Evolutionary conservation across 2,888 invertebrate genomes (phyloP).

Genomic region (Pyrrhia umbra): DNA sequence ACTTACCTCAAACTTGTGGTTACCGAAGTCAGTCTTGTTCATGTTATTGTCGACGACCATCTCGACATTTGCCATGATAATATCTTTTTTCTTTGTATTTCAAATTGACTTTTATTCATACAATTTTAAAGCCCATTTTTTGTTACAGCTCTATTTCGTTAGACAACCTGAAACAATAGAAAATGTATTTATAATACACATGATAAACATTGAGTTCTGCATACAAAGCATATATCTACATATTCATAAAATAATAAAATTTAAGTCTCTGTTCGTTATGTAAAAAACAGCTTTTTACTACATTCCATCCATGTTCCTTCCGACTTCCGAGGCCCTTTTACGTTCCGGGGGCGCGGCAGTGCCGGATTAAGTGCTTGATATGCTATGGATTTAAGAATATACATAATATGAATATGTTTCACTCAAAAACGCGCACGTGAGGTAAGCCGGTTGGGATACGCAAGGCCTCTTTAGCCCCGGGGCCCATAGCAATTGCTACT

Average conservation of each 20-base stretch:
- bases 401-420: no score
- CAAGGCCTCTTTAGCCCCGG: no score
- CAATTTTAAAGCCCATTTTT: slow-evolving; percentile 41
- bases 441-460: no score
- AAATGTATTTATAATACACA: slow-evolving; percentile 1
- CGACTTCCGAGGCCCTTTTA: no score
- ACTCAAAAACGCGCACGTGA: no score
- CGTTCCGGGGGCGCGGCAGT: no score
- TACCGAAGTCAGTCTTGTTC: slow-evolving; percentile 77
- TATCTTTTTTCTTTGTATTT: background rate
- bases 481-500: no score
- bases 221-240: background rate
- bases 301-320: no score
- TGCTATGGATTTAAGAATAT: no score
- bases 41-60: slow-evolving; percentile 79
- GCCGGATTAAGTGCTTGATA: no score
- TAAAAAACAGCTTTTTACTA: no score
- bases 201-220: background rate
- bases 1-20: slow-evolving; percentile 73
- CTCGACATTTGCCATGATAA: slow-evolving; percentile 75
- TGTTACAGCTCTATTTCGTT: background rate
- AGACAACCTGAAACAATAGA: slow-evolving; percentile 50
- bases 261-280: background rate
- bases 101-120: slow-evolving; percentile 12
- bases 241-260: no score